Conservation (phyloP, 2,113 vertebrate species). For the Hemicordylus capensis region DNA sequence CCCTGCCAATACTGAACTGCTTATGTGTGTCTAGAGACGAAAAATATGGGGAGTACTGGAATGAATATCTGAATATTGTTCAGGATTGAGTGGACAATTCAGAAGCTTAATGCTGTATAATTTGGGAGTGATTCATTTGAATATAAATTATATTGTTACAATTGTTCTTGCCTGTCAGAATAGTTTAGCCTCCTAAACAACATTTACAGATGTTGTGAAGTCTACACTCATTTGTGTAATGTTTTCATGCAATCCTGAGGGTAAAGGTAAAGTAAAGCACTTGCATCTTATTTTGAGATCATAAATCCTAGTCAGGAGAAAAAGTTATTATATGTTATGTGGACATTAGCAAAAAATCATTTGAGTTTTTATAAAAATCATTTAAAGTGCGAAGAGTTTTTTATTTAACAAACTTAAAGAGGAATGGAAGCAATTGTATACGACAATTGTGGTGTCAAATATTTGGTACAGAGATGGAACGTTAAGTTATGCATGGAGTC, state of each 20-base stretch:
- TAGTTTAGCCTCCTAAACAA: conserved; percentile 20
- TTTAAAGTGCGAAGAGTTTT: neutral
- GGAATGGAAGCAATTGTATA: neutral
- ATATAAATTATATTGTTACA: conserved; percentile 23
- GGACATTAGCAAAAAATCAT: conserved; percentile 12
- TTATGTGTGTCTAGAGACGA: conserved; percentile 40
- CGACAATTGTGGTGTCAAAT: neutral
- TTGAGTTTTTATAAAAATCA: conserved; percentile 19
- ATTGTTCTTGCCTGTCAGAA: conserved; percentile 40
- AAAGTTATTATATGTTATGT: neutral
- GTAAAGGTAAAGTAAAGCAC: too few species aligned
- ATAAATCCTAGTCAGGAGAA: conserved; percentile 42
- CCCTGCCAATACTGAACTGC: conserved; percentile 30
- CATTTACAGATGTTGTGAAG: conserved; percentile 19
- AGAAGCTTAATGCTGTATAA: conserved; percentile 24
- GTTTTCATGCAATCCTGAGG: conserved; percentile 28
- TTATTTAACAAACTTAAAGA: neutral
- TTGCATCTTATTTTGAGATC: conserved; percentile 29
- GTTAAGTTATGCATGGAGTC: neutral
- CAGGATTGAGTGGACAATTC: neutral
- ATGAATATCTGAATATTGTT: conserved; percentile 44
- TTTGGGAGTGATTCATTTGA: conserved; percentile 11
- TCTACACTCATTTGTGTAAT: conserved; percentile 23
- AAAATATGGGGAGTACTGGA: conserved; percentile 20
- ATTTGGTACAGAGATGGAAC: neutral